These are phyloP conservation scores for Drosophila emarginata DNA, from an alignment of 2,888 invertebrate species.

Conservation along the genomic window DNA sequence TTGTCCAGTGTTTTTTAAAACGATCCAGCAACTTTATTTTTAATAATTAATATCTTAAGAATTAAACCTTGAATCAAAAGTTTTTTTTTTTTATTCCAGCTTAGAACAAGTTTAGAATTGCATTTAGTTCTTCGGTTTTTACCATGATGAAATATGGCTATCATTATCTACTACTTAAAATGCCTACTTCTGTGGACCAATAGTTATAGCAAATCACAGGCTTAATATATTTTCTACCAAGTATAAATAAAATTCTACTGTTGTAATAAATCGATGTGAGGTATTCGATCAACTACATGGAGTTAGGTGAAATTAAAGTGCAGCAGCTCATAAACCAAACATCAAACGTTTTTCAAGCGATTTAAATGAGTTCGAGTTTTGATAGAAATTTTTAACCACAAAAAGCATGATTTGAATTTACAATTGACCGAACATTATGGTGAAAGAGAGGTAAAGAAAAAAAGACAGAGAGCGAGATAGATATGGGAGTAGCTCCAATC, in stretches of 20 bases:
- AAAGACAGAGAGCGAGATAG: neutral
- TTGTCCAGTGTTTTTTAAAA: too few species aligned
- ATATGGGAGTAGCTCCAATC: conserved; percentile 11
- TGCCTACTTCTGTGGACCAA: too few species aligned
- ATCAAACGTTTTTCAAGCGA: conserved; percentile 58
- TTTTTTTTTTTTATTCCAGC: too few species aligned
- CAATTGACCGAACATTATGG: conserved; percentile 34
- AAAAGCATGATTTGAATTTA: conserved; percentile 49
- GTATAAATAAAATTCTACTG: neutral
- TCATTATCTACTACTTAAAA: too few species aligned
- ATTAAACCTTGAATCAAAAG: too few species aligned
- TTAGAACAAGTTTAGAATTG: too few species aligned
- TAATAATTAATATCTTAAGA: too few species aligned
- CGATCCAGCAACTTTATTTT: too few species aligned
- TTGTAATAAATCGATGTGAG: neutral
- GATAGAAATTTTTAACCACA: conserved; percentile 58
- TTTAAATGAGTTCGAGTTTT: conserved; percentile 73
- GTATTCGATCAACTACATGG: neutral
- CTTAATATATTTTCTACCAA: neutral
- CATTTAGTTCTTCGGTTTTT: too few species aligned
- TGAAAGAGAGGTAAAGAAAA: neutral
- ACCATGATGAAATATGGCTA: too few species aligned
- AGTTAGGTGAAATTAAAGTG: conserved; percentile 36
- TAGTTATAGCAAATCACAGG: neutral
- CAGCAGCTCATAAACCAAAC: conserved; percentile 66